These are phyloP conservation scores for Machaerirhynchus nigripectus DNA, from an alignment of 2,113 vertebrate genomes.

Conservation along the genomic window DNA sequence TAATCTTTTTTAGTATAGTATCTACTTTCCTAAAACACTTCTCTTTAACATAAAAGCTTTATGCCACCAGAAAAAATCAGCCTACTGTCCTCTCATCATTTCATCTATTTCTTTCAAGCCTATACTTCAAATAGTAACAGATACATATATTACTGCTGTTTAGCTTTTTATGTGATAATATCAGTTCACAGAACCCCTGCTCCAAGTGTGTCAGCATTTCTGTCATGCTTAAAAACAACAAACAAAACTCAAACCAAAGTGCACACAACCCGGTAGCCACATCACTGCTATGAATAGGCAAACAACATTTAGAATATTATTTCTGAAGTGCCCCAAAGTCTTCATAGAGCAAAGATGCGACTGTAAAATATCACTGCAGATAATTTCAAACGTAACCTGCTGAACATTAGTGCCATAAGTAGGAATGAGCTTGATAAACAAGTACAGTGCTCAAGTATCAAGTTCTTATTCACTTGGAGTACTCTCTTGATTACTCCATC, in stretches of 20 bases:
- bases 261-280: neutral
- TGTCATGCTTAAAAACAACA: neutral
- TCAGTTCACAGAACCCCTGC: neutral
- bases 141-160: neutral
- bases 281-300: neutral
- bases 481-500: neutral
- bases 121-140: neutral
- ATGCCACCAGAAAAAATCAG: neutral
- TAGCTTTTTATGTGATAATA: neutral
- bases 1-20: neutral
- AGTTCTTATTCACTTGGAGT: neutral
- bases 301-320: neutral
- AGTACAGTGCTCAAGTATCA: neutral
- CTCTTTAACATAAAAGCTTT: neutral
- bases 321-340: neutral
- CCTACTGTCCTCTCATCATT: neutral
- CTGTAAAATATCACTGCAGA: neutral
- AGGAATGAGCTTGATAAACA: neutral
- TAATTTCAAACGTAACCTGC: neutral
- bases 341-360: neutral
- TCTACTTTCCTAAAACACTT: neutral
- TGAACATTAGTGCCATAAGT: neutral
- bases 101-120: neutral
- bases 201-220: neutral
- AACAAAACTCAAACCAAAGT: neutral